Evolutionary conservation across 1,140 invertebrate species (phyloP).

Genomic region (Drosophila mojavensis): DNA sequence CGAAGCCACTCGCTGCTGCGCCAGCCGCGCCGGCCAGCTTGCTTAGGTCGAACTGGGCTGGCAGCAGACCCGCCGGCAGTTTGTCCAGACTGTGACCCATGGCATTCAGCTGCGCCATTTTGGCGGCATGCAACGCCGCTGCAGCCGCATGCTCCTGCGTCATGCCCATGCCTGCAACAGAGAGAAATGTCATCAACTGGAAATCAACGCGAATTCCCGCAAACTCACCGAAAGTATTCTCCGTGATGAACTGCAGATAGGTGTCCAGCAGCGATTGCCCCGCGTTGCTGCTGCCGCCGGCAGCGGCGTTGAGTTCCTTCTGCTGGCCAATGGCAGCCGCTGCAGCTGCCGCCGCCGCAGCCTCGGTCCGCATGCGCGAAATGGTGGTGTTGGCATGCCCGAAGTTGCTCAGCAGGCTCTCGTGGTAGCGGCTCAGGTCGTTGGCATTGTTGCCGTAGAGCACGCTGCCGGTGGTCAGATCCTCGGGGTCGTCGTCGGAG

Average conservation of each 20-base stretch:
- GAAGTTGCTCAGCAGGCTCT: slow-evolving; percentile 84
- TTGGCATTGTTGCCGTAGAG: slow-evolving; percentile 61
- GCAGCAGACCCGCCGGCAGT: slow-evolving; percentile 69
- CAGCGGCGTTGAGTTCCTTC: slow-evolving; percentile 67
- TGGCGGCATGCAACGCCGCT: slow-evolving; percentile 87
- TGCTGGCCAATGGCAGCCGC: slow-evolving; percentile 84
- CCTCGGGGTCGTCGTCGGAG: slow-evolving; percentile 89
- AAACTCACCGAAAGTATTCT: slow-evolving; percentile 88
- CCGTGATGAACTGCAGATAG: slow-evolving; percentile 93
- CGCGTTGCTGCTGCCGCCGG: slow-evolving; percentile 73
- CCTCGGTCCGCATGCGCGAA: slow-evolving; percentile 84
- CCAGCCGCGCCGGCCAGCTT: slow-evolving; percentile 60
- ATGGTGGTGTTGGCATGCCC: slow-evolving; percentile 87
- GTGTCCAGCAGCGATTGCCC: slow-evolving; percentile 92
- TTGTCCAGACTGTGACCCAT: slow-evolving; percentile 87
- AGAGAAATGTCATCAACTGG: background rate
- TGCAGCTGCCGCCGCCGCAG: slow-evolving; percentile 81
- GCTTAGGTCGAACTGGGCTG: slow-evolving; percentile 77
- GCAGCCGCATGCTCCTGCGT: slow-evolving; percentile 86
- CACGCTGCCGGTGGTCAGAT: slow-evolving; percentile 87
- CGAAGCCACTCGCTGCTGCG: slow-evolving; percentile 35
- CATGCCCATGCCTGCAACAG: slow-evolving; percentile 84
- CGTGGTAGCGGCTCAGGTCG: slow-evolving; percentile 76
- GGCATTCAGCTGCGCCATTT: slow-evolving; percentile 89
- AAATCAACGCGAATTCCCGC: background rate